phyloP scores from a whole-genome alignment of 2,113 vertebrate genomes.

The Stigmatopora argus region DNA sequence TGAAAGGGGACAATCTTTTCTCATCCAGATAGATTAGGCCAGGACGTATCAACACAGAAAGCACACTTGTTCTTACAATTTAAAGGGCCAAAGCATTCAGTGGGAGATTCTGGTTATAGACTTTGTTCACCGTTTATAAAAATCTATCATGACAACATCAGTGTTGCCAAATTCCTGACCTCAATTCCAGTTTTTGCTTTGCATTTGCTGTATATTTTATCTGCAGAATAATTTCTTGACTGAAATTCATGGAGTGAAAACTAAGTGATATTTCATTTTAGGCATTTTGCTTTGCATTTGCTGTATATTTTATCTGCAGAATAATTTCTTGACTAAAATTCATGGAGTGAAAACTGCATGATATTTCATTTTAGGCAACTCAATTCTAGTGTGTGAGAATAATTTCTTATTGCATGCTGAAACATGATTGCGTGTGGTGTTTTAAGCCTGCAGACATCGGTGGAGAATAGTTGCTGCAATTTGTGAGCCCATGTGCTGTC shows the following conservation, averaged over 20 bases:
- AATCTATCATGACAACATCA: slow-evolving; percentile 11
- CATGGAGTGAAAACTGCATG: background rate
- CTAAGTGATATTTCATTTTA: background rate
- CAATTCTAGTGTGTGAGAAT: slow-evolving; percentile 19
- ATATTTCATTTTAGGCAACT: slow-evolving; percentile 3
- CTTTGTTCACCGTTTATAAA: background rate
- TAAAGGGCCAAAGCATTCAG: slow-evolving; percentile 12
- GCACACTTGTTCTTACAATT: slow-evolving; percentile 14
- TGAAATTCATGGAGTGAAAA: background rate
- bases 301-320: background rate
- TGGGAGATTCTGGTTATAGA: slow-evolving; percentile 1
- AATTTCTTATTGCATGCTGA: slow-evolving; percentile 13
- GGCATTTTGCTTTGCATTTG: background rate
- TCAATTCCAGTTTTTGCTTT: background rate
- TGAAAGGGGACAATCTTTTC: background rate
- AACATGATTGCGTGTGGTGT: slow-evolving; percentile 29
- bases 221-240: background rate
- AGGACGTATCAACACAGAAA: background rate
- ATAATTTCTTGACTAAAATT: background rate
- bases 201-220: background rate
- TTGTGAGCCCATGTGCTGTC: background rate
- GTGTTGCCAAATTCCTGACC: slow-evolving; percentile 1
- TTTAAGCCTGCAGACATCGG: slow-evolving; percentile 34
- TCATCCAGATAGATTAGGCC: slow-evolving; percentile 11
- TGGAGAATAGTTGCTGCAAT: slow-evolving; percentile 11